phyloP scores from a whole-genome alignment of 2,797 vertebrate genomes.

The Gastrophryne carolinensis region DNA sequence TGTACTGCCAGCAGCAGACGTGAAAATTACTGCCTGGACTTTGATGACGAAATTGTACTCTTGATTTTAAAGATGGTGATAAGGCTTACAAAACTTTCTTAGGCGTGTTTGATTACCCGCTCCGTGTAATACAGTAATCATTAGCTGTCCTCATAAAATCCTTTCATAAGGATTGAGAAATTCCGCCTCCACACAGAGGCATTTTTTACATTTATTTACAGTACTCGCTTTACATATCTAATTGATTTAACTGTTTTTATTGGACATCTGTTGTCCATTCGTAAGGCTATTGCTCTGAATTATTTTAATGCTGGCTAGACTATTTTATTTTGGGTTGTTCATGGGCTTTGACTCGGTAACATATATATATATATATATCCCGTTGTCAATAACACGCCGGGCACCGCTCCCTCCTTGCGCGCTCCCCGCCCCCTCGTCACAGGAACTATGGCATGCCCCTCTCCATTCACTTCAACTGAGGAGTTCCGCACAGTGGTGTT shows the following conservation, averaged over 20 bases:
- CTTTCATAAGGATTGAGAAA: neutral
- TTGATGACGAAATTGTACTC: conserved; percentile 14
- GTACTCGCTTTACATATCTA: neutral
- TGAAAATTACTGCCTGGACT: neutral
- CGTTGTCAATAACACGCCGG: no score
- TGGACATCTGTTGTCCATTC: neutral
- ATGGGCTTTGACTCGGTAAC: no score
- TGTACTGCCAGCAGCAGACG: conserved; percentile 3
- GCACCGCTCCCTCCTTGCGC: no score
- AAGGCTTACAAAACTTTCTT: neutral
- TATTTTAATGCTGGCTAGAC: neutral
- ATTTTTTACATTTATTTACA: neutral
- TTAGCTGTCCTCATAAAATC: neutral
- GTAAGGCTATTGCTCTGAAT: neutral
- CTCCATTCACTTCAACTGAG: no score
- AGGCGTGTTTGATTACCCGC: conserved; percentile 4
- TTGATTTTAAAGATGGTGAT: neutral
- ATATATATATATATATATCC: no score
- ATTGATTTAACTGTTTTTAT: neutral
- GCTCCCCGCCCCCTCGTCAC: no score
- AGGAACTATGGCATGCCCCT: no score
- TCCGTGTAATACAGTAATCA: conserved; percentile 19
- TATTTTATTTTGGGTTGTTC: no score
- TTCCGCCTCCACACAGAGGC: neutral
- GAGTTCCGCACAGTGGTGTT: no score